A percentile compares a stretch with the other conserved stretches of the same genome.
These are phyloP conservation scores for Tylochromis polylepis DNA, from an alignment of 2,113 vertebrate species.

Conservation along the genomic window DNA sequence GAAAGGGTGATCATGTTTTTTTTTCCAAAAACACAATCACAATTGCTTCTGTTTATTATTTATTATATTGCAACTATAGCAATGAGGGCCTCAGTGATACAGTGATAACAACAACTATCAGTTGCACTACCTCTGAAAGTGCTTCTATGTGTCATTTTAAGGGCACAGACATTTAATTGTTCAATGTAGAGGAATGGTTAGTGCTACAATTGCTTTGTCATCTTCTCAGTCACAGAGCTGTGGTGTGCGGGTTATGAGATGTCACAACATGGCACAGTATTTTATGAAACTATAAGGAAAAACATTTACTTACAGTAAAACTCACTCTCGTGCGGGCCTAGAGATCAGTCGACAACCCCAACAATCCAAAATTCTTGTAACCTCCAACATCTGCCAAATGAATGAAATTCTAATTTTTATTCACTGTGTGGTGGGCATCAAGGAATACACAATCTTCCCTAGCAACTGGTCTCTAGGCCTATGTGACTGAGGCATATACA, in stretches of 20 bases:
- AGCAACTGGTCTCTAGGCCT: neutral
- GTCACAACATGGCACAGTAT: neutral
- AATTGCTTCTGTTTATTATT: neutral
- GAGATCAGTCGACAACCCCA: accelerated
- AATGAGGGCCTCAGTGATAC: neutral
- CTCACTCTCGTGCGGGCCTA: accelerated
- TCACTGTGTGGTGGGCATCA: neutral
- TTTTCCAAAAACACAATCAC: too few species aligned
- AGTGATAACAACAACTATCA: neutral
- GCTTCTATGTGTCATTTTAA: neutral
- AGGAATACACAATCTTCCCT: neutral
- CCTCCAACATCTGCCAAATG: neutral
- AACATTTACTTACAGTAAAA: neutral
- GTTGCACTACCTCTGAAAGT: neutral
- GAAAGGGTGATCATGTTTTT: neutral
- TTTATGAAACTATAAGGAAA: neutral
- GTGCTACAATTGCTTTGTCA: neutral
- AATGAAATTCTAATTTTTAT: neutral
- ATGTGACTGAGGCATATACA: neutral
- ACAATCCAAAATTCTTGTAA: too few species aligned
- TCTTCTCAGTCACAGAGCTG: neutral
- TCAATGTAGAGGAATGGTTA: neutral
- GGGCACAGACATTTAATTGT: neutral
- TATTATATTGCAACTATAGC: neutral
- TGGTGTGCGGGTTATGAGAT: neutral